Evolutionary conservation across 2,888 invertebrate genomes (phyloP).

Genomic region (Andrena camellia): DNA sequence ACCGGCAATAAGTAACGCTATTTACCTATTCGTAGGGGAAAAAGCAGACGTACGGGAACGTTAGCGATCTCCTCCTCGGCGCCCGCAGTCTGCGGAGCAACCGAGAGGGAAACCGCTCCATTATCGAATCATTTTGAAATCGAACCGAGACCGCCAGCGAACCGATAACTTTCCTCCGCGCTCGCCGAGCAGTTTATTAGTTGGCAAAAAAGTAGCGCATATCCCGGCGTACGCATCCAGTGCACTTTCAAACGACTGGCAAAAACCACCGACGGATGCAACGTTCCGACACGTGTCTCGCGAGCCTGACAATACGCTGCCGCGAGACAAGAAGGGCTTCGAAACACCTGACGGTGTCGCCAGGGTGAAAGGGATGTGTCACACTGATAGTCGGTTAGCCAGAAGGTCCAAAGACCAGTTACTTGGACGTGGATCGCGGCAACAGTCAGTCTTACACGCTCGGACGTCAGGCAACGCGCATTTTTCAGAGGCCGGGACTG

Average conservation of each 20-base stretch:
- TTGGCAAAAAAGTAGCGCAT: conserved; percentile 18
- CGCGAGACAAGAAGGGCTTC: not conserved
- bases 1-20: not conserved
- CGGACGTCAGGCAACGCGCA: conserved; percentile 70
- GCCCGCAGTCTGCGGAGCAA: not conserved
- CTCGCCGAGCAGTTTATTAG: not conserved
- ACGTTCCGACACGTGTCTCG: conserved; percentile 21
- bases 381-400: too few species aligned
- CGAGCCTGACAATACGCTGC: not conserved
- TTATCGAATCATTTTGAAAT: conserved; percentile 33
- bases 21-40: not conserved
- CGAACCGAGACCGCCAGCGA: conserved; percentile 11
- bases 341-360: not conserved
- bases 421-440: not conserved
- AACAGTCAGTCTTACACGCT: conserved; percentile 68
- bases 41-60: conserved; percentile 9
- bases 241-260: conserved; percentile 36
- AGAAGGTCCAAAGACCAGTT: not conserved
- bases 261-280: conserved; percentile 39
- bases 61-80: not conserved
- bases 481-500: conserved; percentile 46
- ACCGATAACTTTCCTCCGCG: conserved; percentile 40
- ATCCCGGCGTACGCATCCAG: conserved; percentile 18
- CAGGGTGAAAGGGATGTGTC: conserved; percentile 9
- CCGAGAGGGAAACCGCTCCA: conserved; percentile 37